Conservation (phyloP, 1,140 invertebrate genomes). For the Zaprionus gabonicus region DNA sequence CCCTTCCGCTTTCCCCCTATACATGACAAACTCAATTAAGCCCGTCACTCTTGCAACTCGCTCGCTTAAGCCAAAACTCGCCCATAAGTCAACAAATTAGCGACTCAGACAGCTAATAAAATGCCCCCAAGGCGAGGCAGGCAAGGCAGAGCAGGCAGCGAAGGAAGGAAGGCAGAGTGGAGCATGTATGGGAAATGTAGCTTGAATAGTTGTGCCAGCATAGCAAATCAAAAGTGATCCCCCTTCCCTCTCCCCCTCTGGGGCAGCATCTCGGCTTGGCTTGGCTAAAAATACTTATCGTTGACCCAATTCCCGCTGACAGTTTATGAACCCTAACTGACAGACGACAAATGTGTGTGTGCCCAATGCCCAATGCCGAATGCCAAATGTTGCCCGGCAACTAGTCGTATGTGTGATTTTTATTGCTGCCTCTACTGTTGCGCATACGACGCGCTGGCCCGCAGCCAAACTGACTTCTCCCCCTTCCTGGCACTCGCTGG, state of each 20-base stretch:
- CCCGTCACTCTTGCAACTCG: too few relatives aligned
- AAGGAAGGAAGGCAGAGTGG: not conserved
- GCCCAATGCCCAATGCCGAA: not conserved
- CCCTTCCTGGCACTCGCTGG: not conserved
- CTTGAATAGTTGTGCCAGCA: not conserved
- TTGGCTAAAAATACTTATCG: slow-evolving; percentile 70
- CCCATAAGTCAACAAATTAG: slow-evolving; percentile 37
- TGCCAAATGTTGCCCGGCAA: slow-evolving; percentile 33
- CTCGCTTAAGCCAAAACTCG: not conserved
- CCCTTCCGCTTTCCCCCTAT: not conserved
- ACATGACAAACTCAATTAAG: slow-evolving; percentile 13
- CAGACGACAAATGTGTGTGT: slow-evolving; percentile 64
- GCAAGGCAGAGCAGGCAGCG: not conserved
- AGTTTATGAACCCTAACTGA: slow-evolving; percentile 50
- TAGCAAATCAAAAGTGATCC: slow-evolving; percentile 9
- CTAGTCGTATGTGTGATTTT: slow-evolving; percentile 72
- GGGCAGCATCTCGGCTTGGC: not conserved
- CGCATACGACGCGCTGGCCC: slow-evolving; percentile 51
- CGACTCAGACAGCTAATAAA: slow-evolving; percentile 42
- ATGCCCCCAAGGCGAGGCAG: slow-evolving; percentile 1
- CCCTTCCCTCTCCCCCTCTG: too few relatives aligned
- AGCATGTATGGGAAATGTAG: not conserved
- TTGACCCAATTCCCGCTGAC: slow-evolving; percentile 78
- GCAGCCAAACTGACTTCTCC: not conserved
- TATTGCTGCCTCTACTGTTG: slow-evolving; percentile 57